Conservation (phyloP, 2,797 vertebrate genomes). For the Thunnus albacares region DNA sequence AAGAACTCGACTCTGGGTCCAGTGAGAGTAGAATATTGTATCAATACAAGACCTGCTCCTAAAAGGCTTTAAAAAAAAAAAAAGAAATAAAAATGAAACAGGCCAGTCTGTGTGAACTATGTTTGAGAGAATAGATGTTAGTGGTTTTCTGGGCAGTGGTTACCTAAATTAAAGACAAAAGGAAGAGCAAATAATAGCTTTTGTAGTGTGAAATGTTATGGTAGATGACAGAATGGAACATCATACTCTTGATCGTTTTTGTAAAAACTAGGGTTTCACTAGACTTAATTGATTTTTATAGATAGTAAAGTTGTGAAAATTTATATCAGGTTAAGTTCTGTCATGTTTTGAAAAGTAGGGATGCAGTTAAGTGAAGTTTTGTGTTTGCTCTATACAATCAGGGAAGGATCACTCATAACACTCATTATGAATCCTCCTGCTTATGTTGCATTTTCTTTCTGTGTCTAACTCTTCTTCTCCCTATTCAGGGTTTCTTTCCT, state of each 20-base stretch:
- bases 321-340: no score
- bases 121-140: not conserved
- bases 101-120: not conserved
- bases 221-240: not conserved
- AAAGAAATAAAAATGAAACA: not conserved
- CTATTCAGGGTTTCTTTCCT: slow-evolving; percentile 40
- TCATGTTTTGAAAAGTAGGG: no score
- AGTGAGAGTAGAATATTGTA: not conserved
- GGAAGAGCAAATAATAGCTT: slow-evolving; percentile 3
- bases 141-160: not conserved
- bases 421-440: not conserved
- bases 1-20: not conserved
- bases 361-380: not conserved
- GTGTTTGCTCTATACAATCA: not conserved
- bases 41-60: not conserved
- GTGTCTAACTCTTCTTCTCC: slow-evolving; percentile 8
- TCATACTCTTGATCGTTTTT: no score
- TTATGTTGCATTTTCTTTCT: not conserved
- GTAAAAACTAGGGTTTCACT: no score
- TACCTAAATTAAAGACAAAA: not conserved
- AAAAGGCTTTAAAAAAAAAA: not conserved
- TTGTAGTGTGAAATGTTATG: not conserved
- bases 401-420: not conserved
- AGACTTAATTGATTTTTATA: not conserved
- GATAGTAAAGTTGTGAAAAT: no score